Conservation (phyloP, 2,113 vertebrate genomes). For the Galbula dea region DNA sequence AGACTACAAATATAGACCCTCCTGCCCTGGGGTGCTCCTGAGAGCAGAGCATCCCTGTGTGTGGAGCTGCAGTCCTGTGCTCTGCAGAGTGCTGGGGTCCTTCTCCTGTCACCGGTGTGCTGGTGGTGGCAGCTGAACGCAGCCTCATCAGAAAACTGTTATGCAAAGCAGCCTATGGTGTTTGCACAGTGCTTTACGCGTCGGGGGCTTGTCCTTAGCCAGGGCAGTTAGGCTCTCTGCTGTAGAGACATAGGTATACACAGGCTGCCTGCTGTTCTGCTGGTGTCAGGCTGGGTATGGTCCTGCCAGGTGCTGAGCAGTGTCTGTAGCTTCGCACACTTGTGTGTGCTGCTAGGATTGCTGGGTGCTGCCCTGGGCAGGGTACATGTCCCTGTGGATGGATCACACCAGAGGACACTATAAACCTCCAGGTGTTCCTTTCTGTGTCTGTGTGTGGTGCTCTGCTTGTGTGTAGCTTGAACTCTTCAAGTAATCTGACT, state of each 20-base stretch:
- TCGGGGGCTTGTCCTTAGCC: not conserved
- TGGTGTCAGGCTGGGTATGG: not conserved
- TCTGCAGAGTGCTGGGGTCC: fast-evolving
- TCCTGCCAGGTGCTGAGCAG: not conserved
- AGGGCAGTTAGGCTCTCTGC: not conserved
- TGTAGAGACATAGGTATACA: not conserved
- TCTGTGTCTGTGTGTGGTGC: too few relatives aligned
- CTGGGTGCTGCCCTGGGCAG: not conserved
- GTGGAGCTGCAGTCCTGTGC: not conserved
- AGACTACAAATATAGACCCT: not conserved
- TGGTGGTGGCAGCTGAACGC: not conserved
- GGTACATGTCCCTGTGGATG: not conserved
- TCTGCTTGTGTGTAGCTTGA: conserved; percentile 32
- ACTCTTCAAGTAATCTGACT: not conserved
- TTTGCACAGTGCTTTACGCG: not conserved
- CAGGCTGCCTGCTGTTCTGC: not conserved
- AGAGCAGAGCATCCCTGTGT: fast-evolving
- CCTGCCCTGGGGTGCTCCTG: not conserved
- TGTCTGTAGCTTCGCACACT: not conserved
- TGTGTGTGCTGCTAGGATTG: not conserved
- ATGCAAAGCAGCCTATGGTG: not conserved
- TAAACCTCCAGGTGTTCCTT: not conserved
- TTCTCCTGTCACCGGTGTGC: not conserved
- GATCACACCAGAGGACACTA: conserved; percentile 19
- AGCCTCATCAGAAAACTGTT: not conserved